Evolutionary conservation across 2,113 vertebrate species (phyloP), one percentile per base, ranked within the genome.

Genomic region (Entomyzon cyanotis): DNA sequence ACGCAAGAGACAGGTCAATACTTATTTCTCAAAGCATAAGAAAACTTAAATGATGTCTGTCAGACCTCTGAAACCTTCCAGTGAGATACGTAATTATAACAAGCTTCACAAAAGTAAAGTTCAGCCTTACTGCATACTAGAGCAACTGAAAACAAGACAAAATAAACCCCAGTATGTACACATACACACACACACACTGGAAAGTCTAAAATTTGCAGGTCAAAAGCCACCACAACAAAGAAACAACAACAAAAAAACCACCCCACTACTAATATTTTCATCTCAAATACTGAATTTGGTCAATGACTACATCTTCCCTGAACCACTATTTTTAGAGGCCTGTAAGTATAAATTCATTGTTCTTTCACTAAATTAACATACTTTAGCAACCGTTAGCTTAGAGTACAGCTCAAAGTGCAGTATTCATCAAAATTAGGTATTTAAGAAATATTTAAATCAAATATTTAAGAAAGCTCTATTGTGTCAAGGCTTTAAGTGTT

Each of bases 201-300:
- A 86, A 93, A 96, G 33, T 73, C 81, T 92, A 83, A 93, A 71
- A 95, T 94, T 62, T 77, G 90, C 87, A 97, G 68, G 33, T 80
- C 90, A 96, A 95, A 95, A 96, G 87, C 93, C 52, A 97, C 55
- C 95, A 91, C 84, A 93, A 95, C 94, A 64, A 97, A 96, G n/a
- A 78, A 96, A 94, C 30, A 93, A 35, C 60, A 63, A 42, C 82
- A 31, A 69, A 93, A 62, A 87, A n/a, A 15, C 0, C 15, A 33
- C 9, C 50, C 52, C 31, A 21, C 31, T 42, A 87, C 14, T 37
- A 80, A 53, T 39, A 21, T 12, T 64, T 56, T 52, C 13, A 64
- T 31, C 75, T 83, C 39, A 70, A 84, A 91, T 33, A 62, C 16
- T 27, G 7, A 80, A 63, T 46, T 84, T 58, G 11, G 59, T 68